Base-by-base conservation (phyloP, 2,888 invertebrate species). In the Didymodactylos carnosus region DNA sequence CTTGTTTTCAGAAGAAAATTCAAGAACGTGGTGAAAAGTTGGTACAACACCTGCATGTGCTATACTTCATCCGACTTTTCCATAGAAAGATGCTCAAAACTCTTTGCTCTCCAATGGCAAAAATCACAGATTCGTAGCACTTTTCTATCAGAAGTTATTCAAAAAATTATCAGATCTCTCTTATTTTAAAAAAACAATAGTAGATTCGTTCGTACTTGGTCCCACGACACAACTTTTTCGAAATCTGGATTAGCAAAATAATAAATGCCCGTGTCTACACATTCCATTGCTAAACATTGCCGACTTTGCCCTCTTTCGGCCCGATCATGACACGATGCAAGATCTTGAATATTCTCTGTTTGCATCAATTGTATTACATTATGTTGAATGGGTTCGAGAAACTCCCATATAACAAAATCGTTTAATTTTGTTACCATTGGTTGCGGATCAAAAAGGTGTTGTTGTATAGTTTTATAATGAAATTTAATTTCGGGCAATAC, bases 381-480 rank as follows among this genome's bases (percentile, higher is more conserved):
- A 62, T 35, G 62, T n/a, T 19, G 35, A n/a, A 62, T 35, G n/a
- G n/a, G 29, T 6, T 35, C 0, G 1, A 78, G 77, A 77, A 82
- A 83, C 70, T 79, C 77, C 83, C 83, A 83, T 72, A 80, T 80
- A 41, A 83, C 81, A 25, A 83, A 80, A 74, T 83, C 83, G 76
- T 82, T 80, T 6, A 80, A 70, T 71, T 80, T 78, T 43, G 82
- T 76, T 0, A 79, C 77, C 6, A 81, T 78, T 2, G 83, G 83
- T 11, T 29, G 19, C 8, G 2, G 19, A 62, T 62, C n/a, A n/a
- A 62, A 62, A n/a, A n/a, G 8, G 2, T 62, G 4, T 35, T 35
- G 16, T 11, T 25, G 8, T 19, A 62, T n/a, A 35, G 35, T 19
- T 62, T 1, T 16, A 35, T 62, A 62, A 62, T 62, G 62, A 62